phyloP scores from a whole-genome alignment of 2,888 invertebrate genomes.

The Oscheius sp. region DNA sequence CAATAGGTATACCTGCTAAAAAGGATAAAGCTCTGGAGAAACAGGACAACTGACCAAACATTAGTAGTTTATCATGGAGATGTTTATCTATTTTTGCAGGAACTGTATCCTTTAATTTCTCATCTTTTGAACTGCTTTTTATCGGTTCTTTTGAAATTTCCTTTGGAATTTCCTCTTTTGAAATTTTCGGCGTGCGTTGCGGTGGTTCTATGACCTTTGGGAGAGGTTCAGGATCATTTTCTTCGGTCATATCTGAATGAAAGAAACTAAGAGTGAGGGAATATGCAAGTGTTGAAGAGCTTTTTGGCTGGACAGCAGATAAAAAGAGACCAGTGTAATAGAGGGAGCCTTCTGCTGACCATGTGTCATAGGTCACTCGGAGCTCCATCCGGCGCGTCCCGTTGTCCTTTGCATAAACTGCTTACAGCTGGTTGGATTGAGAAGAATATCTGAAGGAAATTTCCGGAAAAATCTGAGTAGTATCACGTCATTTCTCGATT shows the following conservation, averaged over 20 bases:
- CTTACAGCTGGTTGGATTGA: too few relatives aligned
- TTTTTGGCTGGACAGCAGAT: conserved; percentile 16
- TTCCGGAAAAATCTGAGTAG: too few relatives aligned
- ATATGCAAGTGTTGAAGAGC: background rate
- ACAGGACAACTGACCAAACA: conserved; percentile 6
- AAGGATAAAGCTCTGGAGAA: background rate
- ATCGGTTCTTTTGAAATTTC: background rate
- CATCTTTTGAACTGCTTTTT: background rate
- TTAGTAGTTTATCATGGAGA: background rate
- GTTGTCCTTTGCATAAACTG: too few relatives aligned
- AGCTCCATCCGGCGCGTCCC: background rate
- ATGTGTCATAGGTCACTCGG: conserved; percentile 35
- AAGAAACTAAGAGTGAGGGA: background rate
- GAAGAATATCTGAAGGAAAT: too few relatives aligned
- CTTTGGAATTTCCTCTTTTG: background rate
- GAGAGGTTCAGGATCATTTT: background rate
- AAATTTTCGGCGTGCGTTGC: background rate
- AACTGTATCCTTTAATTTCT: background rate
- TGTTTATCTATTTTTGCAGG: background rate
- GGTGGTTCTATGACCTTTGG: conserved; percentile 8
- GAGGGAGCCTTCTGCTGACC: conserved; percentile 26
- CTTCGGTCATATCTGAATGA: background rate
- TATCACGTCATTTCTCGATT: too few relatives aligned
- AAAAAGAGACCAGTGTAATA: conserved; percentile 29
- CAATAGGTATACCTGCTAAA: conserved; percentile 26